These are phyloP conservation scores for Dipodomys merriami DNA, from an alignment of 2,113 vertebrate genomes.

Conservation along the genomic window DNA sequence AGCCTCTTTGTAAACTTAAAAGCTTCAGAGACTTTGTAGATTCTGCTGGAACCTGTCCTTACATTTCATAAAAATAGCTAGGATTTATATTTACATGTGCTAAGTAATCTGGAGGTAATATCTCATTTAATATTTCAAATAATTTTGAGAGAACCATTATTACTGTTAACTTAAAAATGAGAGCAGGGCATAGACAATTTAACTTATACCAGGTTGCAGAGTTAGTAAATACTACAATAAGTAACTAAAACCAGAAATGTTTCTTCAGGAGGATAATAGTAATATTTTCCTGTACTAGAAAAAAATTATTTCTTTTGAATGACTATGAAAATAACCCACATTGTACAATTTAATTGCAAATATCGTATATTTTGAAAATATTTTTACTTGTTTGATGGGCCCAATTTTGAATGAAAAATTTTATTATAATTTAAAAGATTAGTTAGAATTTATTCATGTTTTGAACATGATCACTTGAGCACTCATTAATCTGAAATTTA, in stretches of 20 bases:
- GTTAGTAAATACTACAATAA: not conserved
- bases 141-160: conserved; percentile 50
- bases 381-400: not conserved
- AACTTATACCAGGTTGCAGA: not conserved
- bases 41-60: conserved; percentile 47
- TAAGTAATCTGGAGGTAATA: conserved; percentile 44
- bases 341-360: conserved; percentile 42
- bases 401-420: conserved; percentile 59
- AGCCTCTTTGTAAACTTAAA: conserved; percentile 12
- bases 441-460: conserved; percentile 54
- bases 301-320: conserved; percentile 43
- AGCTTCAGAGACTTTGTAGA: not conserved
- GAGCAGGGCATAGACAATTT: conserved; percentile 8
- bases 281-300: conserved; percentile 42
- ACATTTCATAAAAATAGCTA: not conserved
- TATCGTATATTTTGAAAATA: conserved; percentile 16
- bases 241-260: conserved; percentile 14
- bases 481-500: conserved; percentile 56
- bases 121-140: conserved; percentile 32
- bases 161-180: conserved; percentile 13
- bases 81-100: conserved; percentile 38
- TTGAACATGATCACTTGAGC: conserved; percentile 30
- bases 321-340: not conserved
- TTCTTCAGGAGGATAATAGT: conserved; percentile 3
- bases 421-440: conserved; percentile 15